Base-by-base conservation (phyloP, 1,140 invertebrate species). In the Trichonephila clavipes region DNA sequence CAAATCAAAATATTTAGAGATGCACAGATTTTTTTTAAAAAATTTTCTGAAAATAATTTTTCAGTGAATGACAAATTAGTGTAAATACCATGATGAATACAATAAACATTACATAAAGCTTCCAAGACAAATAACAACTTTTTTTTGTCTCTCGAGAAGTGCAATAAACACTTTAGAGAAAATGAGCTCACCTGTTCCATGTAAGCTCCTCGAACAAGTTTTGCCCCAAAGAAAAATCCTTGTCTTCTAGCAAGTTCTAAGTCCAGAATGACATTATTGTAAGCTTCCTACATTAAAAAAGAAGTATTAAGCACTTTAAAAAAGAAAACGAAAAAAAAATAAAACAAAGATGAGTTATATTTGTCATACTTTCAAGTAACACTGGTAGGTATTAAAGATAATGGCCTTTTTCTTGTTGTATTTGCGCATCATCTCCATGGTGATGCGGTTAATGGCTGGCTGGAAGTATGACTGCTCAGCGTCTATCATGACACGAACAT, bases 401-500 rank as follows among this genome's bases (percentile, higher is more conserved):
- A 99, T 97, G 88, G 98, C 98, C 96, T 95, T 95, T 94, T 96
- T 96, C 95, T 97, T 98, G 96, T 99, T 99, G 96, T 98, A 99
- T 96, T 99, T 99, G 95, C 98, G 97, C 99, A 99, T 99, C 97
- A 99, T 98, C 96, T 99, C 99, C 95, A 99, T 96, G 14, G 99
- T 98, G 95, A 99, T 97, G 93, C 99, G 97, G 89, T 98, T 98
- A 94, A 99, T 99, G 82, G 99, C 99, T 12, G 99, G 99, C 96
- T 99, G 99, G 96, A 99, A 99, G 96, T 99, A 99, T 0, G 98
- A 99, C 96, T 99, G 99, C 96, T 99, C 99, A 0, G 99, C 99
- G 96, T 99, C 99, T 87, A 99, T 97, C 99, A 99, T 99, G 95
- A 99, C 98, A 92, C 99, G 97, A 2, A 99, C 98, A 95, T 99